Conservation (phyloP, 2,888 invertebrate genomes). For the Protula sp. region DNA sequence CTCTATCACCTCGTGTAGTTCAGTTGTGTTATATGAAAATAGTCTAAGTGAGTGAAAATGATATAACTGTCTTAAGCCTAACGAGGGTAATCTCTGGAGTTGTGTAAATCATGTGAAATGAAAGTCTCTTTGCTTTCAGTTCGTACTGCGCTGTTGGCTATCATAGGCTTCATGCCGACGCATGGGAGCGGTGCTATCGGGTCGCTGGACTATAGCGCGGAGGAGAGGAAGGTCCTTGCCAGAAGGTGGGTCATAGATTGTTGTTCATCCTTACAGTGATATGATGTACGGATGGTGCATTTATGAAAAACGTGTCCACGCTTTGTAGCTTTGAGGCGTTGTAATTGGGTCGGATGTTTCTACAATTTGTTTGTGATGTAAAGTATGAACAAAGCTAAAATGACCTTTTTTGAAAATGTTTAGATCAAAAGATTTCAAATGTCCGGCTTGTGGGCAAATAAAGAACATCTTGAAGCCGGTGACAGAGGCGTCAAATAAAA, state of each 20-base stretch:
- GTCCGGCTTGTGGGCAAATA: slow-evolving; percentile 63
- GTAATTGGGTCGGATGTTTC: too few species aligned
- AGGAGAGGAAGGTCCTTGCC: slow-evolving; percentile 75
- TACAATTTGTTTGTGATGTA: too few species aligned
- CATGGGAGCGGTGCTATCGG: slow-evolving; percentile 86
- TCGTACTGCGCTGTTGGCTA: slow-evolving; percentile 80
- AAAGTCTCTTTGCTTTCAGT: slow-evolving; percentile 55
- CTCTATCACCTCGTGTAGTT: too few species aligned
- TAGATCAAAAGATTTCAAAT: slow-evolving; percentile 64
- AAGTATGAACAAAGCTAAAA: too few species aligned
- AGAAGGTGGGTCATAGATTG: slow-evolving; percentile 66
- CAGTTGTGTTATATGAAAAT: too few species aligned
- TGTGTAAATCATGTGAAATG: too few species aligned
- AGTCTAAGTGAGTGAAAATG: too few species aligned
- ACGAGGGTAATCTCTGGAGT: too few species aligned
- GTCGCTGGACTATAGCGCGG: slow-evolving; percentile 79
- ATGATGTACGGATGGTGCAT: neutral
- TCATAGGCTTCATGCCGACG: slow-evolving; percentile 90
- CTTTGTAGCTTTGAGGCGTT: too few species aligned
- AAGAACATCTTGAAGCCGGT: slow-evolving; percentile 56
- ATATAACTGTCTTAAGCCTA: too few species aligned
- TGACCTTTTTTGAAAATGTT: too few species aligned
- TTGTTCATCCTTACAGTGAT: neutral
- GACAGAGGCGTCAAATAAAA: slow-evolving; percentile 42
- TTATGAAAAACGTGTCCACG: neutral